These are phyloP conservation scores for Drosophila borealis DNA, from an alignment of 2,888 invertebrate species.

Conservation along the genomic window DNA sequence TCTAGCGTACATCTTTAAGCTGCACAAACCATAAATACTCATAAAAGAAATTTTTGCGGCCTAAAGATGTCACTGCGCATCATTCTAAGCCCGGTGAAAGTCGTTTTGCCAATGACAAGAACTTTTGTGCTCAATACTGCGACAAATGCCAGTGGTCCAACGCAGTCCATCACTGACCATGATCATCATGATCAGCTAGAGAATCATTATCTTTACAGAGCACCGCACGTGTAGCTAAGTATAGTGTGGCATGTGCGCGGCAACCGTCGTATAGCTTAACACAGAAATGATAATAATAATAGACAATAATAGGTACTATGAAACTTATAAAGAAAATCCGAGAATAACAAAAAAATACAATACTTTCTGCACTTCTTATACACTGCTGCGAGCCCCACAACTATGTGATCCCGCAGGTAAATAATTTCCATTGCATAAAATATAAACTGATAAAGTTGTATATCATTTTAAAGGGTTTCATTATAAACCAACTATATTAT, in stretches of 20 bases:
- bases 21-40: conserved; percentile 43
- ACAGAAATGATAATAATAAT: conserved; percentile 74
- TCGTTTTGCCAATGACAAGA: conserved; percentile 76
- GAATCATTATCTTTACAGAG: conserved; percentile 8
- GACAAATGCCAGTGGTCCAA: conserved; percentile 48
- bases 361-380: conserved; percentile 22
- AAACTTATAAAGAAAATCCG: conserved; percentile 47
- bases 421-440: not conserved
- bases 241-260: conserved; percentile 63
- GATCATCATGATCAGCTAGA: conserved; percentile 24
- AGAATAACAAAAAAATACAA: conserved; percentile 32
- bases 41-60: conserved; percentile 55
- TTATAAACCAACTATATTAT: too few species aligned
- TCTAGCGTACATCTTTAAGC: conserved; percentile 40
- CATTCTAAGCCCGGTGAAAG: conserved; percentile 75
- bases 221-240: conserved; percentile 68
- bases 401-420: not conserved
- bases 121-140: conserved; percentile 67
- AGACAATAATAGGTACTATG: conserved; percentile 58
- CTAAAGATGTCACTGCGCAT: conserved; percentile 59
- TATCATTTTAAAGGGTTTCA: too few species aligned
- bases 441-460: too few species aligned
- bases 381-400: conserved; percentile 1
- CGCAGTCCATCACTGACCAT: conserved; percentile 30
- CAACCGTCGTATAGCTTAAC: conserved; percentile 56